These are phyloP conservation scores for Coranthus polyacanthus DNA, from an alignment of 2,797 vertebrate species.

Conservation along the genomic window DNA sequence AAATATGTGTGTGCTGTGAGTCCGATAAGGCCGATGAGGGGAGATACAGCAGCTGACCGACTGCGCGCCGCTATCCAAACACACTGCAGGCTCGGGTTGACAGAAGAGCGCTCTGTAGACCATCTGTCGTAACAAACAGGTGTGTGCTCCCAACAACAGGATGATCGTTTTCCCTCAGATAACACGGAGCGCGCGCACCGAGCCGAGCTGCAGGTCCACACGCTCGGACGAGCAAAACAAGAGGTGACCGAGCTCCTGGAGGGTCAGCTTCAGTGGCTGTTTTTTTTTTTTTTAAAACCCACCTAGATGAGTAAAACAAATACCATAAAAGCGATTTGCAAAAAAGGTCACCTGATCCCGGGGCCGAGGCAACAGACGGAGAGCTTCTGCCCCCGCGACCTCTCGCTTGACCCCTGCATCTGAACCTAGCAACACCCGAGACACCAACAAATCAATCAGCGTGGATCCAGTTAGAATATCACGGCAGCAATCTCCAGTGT, in stretches of 20 bases:
- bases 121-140: conserved; percentile 64
- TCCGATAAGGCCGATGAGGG: conserved; percentile 23
- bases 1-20: conserved; percentile 18
- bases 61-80: not conserved
- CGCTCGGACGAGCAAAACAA: too few relatives aligned
- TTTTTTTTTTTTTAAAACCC: not conserved
- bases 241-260: too few relatives aligned
- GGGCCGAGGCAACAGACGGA: not conserved
- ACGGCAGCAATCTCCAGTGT: not conserved
- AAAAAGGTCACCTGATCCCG: not conserved
- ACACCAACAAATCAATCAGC: not conserved
- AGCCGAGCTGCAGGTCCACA: too few relatives aligned
- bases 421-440: not conserved
- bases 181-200: too few relatives aligned
- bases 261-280: not conserved
- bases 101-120: conserved; percentile 38
- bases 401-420: conserved; percentile 18
- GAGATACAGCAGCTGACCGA: conserved; percentile 49
- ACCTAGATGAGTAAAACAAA: conserved; percentile 11
- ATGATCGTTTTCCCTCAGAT: not conserved
- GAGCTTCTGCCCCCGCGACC: conserved; percentile 9
- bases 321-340: not conserved
- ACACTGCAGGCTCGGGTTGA: conserved; percentile 2
- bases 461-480: not conserved
- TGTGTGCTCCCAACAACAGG: conserved; percentile 45